phyloP scores from a whole-genome alignment of 2,888 invertebrate genomes.

The Stegana nigrithorax region DNA sequence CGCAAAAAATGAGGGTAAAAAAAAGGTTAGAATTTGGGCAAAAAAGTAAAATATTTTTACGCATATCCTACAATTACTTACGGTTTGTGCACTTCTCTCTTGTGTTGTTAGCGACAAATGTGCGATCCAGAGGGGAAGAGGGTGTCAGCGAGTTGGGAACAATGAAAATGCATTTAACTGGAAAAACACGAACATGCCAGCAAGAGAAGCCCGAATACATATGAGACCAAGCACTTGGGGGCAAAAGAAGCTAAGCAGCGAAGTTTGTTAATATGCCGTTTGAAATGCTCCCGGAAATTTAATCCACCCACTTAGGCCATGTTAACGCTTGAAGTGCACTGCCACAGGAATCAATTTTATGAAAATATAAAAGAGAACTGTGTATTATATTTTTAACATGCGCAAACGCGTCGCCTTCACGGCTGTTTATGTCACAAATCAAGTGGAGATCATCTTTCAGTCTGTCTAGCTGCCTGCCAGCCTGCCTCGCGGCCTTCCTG shows the following conservation, averaged over 20 bases:
- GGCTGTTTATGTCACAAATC: slow-evolving; percentile 20
- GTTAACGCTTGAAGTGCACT: background rate
- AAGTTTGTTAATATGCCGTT: background rate
- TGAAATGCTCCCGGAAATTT: background rate
- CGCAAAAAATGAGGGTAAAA: slow-evolving; percentile 42
- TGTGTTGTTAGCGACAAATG: too few relatives aligned
- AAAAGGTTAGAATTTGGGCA: slow-evolving; percentile 48
- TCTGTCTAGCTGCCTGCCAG: too few relatives aligned
- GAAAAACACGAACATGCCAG: background rate
- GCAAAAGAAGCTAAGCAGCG: background rate
- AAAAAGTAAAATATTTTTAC: slow-evolving; percentile 62
- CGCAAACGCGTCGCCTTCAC: slow-evolving; percentile 16
- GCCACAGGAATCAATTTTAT: slow-evolving; percentile 30
- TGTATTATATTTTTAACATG: background rate
- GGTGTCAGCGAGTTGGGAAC: too few relatives aligned
- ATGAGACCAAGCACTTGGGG: too few relatives aligned
- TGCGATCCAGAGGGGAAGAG: background rate
- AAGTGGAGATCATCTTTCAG: slow-evolving; percentile 45
- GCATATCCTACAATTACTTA: slow-evolving; percentile 64
- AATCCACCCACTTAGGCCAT: slow-evolving; percentile 19
- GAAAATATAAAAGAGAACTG: slow-evolving; percentile 41
- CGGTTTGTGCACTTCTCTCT: slow-evolving; percentile 50
- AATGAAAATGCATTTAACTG: slow-evolving; percentile 12
- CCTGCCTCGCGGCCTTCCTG: too few relatives aligned
- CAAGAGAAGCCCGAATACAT: background rate